Evolutionary conservation across 2,113 vertebrate genomes (phyloP), one percentile per base, ranked within the genome.

Genomic region (Pollachius pollachius): DNA sequence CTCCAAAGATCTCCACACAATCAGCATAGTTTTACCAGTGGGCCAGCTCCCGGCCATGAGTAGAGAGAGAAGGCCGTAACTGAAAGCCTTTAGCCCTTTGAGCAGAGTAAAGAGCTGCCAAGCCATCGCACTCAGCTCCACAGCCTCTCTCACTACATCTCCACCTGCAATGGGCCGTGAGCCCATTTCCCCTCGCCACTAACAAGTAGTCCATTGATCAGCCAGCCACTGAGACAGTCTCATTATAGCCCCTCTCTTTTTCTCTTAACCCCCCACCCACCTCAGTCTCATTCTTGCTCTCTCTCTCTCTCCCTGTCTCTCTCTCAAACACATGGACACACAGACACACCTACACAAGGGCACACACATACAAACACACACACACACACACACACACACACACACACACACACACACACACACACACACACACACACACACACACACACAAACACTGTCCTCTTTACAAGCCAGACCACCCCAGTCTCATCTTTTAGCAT

Each of bases 191-290:
- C 77, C 81, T 79, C 34, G 37, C 63, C 77, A 60, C 82, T 83
- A 90, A 90, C 91, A 92, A 90, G 87, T 87, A 77, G 78, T 84
- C 84, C 89, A 93, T 92, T 91, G 90, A 92, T 91, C 89, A 89
- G 85, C 84, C 83, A 71, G 79, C 85, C 84, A 78, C 81, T 85
- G 84, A 91, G 87, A 88, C 87, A 81, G 84, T 85, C 89, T 92
- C 92, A 92, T 92, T 93, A 92, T 87, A 81, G 83, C 69, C 60
- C 66, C 80, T 82, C 78, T 86, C 83, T 76, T 73, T 88, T 83
- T 74, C 78, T 66, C 64, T n/a, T 21, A 54, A 15, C 30, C 30
- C 16, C 62, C 62, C 17, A 15, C 7, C 62, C 16, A 12, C 25
- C 64, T 66, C 70, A n/a, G n/a, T 61, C 54, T 21, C 54, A 54